Conservation (phyloP, 2,888 invertebrate genomes). For the Helicoverpa assulta region DNA sequence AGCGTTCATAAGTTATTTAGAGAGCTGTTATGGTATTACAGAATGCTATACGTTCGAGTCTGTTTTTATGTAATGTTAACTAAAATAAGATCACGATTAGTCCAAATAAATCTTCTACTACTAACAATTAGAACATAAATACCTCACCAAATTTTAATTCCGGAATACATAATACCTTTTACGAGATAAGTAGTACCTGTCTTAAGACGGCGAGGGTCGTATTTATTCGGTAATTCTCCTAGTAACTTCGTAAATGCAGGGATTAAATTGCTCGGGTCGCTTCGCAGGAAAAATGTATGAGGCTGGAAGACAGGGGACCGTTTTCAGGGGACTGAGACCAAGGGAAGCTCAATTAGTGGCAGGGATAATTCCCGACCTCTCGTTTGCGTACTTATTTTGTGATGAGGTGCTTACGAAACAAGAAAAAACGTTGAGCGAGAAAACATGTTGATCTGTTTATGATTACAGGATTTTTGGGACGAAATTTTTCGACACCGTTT, state of each 20-base stretch:
- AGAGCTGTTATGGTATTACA: too few relatives aligned
- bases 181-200: slow-evolving; percentile 65
- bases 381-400: slow-evolving; percentile 63
- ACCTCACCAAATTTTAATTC: slow-evolving; percentile 57
- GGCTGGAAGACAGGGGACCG: slow-evolving; percentile 43
- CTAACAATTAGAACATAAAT: slow-evolving; percentile 43
- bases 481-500: background rate
- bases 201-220: slow-evolving; percentile 63
- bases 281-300: slow-evolving; percentile 74
- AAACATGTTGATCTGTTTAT: slow-evolving; percentile 58
- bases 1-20: too few relatives aligned
- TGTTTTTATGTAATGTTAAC: too few relatives aligned
- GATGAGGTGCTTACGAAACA: slow-evolving; percentile 49
- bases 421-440: slow-evolving; percentile 57
- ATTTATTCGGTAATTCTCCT: slow-evolving; percentile 70
- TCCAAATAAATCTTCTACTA: slow-evolving; percentile 29
- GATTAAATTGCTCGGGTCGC: slow-evolving; percentile 72
- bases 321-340: slow-evolving; percentile 27
- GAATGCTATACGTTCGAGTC: too few relatives aligned
- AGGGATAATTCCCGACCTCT: slow-evolving; percentile 65
- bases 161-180: slow-evolving; percentile 56
- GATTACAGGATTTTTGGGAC: slow-evolving; percentile 5
- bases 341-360: slow-evolving; percentile 67
- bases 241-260: slow-evolving; percentile 68
- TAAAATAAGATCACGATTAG: background rate